Conservation (phyloP, 1,140 invertebrate species). For the Cryptotermes secundus region DNA sequence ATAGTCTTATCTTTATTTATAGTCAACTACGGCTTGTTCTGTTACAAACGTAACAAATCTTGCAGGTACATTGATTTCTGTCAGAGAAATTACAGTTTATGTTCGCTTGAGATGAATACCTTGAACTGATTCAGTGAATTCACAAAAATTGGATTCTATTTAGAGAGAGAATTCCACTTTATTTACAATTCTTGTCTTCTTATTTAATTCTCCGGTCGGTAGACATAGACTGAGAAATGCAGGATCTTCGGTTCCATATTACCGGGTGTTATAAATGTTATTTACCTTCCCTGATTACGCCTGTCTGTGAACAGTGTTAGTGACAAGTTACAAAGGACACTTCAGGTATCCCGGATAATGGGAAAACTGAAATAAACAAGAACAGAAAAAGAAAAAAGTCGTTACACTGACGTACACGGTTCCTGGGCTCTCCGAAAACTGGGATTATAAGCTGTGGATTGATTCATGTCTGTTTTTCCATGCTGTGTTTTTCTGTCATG, state of each 20-base stretch:
- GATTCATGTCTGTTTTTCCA: too few species aligned
- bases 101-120: background rate
- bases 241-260: background rate
- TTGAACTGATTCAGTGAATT: background rate
- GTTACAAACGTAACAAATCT: background rate
- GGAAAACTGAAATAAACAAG: too few species aligned
- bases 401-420: too few species aligned
- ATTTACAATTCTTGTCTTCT: background rate
- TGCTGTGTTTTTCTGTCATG: too few species aligned
- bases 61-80: background rate
- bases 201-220: background rate
- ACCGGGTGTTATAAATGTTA: background rate
- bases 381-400: too few species aligned
- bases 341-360: too few species aligned
- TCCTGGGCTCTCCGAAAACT: too few species aligned
- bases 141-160: background rate
- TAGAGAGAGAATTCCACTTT: background rate
- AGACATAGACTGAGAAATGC: background rate
- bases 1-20: too few species aligned
- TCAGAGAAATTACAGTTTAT: background rate
- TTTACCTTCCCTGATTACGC: background rate
- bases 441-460: too few species aligned
- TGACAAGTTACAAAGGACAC: too few species aligned
- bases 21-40: too few species aligned
- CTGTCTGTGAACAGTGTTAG: too few species aligned